A percentile compares a stretch with the other conserved stretches of the same genome.
Evolutionary conservation across 2,888 invertebrate species (phyloP).

Genomic region (Vesta saturnalis): DNA sequence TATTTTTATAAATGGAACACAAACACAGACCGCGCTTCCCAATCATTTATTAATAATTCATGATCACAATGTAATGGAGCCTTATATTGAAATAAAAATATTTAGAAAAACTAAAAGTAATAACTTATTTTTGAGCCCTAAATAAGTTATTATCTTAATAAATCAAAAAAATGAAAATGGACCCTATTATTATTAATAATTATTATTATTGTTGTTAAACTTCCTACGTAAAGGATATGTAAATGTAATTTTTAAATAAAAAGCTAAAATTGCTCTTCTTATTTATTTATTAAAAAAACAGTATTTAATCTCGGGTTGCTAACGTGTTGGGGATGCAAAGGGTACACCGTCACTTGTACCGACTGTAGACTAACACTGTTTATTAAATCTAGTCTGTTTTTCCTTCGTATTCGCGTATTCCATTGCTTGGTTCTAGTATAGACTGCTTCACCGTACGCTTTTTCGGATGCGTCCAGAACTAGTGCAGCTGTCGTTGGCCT

Average conservation of each 20-base stretch:
- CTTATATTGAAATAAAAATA: constrained; percentile 25
- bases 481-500: too few relatives aligned
- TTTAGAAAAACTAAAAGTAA: constrained; percentile 14
- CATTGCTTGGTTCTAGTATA: too few relatives aligned
- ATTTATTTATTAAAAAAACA: too few relatives aligned
- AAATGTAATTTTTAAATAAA: constrained; percentile 38
- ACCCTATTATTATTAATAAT: too few relatives aligned
- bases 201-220: constrained; percentile 24
- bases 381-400: too few relatives aligned
- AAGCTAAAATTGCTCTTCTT: background rate
- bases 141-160: constrained; percentile 29
- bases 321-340: too few relatives aligned
- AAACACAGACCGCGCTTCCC: constrained; percentile 34
- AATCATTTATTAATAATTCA: background rate
- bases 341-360: too few relatives aligned
- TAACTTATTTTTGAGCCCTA: constrained; percentile 36
- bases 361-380: too few relatives aligned
- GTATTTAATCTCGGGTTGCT: too few relatives aligned
- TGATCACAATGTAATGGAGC: constrained; percentile 28
- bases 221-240: constrained; percentile 29
- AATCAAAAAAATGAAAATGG: constrained; percentile 20
- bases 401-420: too few relatives aligned
- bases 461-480: too few relatives aligned
- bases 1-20: constrained; percentile 33
- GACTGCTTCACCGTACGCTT: too few relatives aligned